These are phyloP conservation scores for Puntigrus tetrazona DNA, from an alignment of 2,113 vertebrate genomes.

Conservation along the genomic window DNA sequence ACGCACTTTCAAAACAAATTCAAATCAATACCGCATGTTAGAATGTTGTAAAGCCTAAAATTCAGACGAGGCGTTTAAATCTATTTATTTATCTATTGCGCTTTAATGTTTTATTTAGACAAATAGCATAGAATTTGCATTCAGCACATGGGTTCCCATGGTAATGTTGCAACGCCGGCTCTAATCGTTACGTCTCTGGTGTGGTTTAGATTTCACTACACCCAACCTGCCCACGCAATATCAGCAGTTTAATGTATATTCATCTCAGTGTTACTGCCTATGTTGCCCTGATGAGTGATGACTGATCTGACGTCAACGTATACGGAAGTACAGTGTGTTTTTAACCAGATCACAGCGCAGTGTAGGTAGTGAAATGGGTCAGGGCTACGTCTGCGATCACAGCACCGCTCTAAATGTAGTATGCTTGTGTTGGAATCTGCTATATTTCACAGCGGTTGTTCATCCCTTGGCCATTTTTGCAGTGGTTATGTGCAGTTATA, in stretches of 20 bases:
- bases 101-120: background rate
- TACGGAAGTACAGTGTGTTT: background rate
- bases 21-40: no score
- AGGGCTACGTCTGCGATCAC: background rate
- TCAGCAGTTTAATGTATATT: constrained; percentile 29
- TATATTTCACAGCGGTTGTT: background rate
- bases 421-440: constrained; percentile 10
- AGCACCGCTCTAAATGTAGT: constrained; percentile 9
- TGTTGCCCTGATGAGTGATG: background rate
- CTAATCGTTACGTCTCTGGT: background rate
- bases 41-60: no score
- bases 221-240: background rate
- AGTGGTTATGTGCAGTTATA: background rate
- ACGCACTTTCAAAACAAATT: no score
- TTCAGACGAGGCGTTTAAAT: no score
- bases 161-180: background rate
- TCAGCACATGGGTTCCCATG: background rate
- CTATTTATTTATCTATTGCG: background rate
- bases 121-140: background rate
- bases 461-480: background rate
- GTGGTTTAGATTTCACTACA: background rate
- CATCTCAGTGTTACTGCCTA: background rate
- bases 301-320: background rate
- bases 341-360: background rate
- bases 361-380: constrained; percentile 5